Evolutionary conservation across 2,888 invertebrate genomes (phyloP).

Genomic region (Hermaeophaga mercurialis): DNA sequence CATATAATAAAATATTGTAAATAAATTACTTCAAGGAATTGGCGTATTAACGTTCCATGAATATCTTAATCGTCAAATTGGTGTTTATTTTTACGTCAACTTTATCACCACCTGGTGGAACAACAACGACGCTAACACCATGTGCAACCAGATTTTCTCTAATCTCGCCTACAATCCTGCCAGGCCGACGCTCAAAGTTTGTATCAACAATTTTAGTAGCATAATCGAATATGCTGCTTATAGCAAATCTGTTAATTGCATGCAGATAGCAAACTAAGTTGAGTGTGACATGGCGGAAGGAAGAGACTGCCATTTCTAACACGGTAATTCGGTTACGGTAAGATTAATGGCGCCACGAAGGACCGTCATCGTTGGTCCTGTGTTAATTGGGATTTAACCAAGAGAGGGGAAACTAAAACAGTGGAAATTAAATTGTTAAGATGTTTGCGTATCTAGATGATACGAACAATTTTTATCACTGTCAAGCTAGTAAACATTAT

Average conservation of each 20-base stretch:
- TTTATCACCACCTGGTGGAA: not conserved
- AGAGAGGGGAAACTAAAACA: not conserved
- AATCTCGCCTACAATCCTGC: not conserved
- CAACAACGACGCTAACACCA: not conserved
- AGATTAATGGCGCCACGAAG: conserved; percentile 9
- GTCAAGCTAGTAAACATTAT: too few relatives aligned
- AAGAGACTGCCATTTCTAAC: conserved; percentile 27
- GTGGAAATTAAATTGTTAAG: too few relatives aligned
- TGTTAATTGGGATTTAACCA: not conserved
- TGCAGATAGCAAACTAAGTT: conserved; percentile 15
- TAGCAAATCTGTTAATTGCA: conserved; percentile 30
- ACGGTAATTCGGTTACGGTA: conserved; percentile 22
- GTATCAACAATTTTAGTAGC: conserved; percentile 3
- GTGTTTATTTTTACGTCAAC: too few relatives aligned
- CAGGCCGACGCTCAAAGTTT: not conserved
- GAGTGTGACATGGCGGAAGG: conserved; percentile 23
- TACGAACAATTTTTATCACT: too few relatives aligned
- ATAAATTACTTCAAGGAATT: too few relatives aligned
- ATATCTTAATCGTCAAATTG: too few relatives aligned
- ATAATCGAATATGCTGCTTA: conserved; percentile 27
- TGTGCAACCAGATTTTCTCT: not conserved
- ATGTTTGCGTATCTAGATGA: too few relatives aligned
- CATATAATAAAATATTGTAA: too few relatives aligned
- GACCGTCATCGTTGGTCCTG: not conserved
- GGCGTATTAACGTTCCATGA: too few relatives aligned